These are phyloP conservation scores for Neodiprion virginianus DNA, from an alignment of 1,140 invertebrate species.

Conservation along the genomic window DNA sequence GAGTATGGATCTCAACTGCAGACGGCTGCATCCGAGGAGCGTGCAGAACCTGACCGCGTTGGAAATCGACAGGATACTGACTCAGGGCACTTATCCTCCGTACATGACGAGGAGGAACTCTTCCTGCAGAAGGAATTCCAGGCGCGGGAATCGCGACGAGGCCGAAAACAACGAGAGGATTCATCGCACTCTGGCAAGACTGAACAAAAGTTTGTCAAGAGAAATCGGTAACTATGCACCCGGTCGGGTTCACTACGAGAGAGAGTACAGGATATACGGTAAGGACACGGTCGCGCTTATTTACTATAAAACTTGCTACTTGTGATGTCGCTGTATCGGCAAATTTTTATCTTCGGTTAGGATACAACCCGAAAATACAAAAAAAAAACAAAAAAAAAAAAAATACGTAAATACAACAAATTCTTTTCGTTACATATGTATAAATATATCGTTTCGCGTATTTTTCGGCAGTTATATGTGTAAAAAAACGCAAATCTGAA, in stretches of 20 bases:
- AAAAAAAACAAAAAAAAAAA: neutral
- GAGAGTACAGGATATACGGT: constrained; percentile 59
- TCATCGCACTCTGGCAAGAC: constrained; percentile 35
- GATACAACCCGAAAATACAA: neutral
- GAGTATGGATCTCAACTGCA: neutral
- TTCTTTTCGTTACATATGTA: no score
- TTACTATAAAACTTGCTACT: constrained; percentile 61
- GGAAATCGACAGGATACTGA: constrained; percentile 7
- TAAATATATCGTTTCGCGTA: no score
- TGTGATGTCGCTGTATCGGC: constrained; percentile 46
- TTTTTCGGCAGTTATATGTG: no score
- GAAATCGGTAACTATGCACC: constrained; percentile 42
- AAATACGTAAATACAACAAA: neutral
- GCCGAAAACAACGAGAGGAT: neutral
- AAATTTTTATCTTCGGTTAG: neutral
- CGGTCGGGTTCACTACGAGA: constrained; percentile 57
- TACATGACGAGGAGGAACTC: neutral
- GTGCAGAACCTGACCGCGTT: neutral
- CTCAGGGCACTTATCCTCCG: neutral
- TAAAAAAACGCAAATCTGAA: no score
- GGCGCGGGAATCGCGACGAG: neutral
- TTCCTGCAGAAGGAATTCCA: neutral
- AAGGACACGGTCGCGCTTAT: constrained; percentile 59
- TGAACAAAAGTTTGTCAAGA: constrained; percentile 30
- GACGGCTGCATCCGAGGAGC: neutral